Percentiles rank a stretch among this genome's conserved stretches.
Conservation (phyloP, 2,888 invertebrate species). For the Acanthopleura granulata region DNA sequence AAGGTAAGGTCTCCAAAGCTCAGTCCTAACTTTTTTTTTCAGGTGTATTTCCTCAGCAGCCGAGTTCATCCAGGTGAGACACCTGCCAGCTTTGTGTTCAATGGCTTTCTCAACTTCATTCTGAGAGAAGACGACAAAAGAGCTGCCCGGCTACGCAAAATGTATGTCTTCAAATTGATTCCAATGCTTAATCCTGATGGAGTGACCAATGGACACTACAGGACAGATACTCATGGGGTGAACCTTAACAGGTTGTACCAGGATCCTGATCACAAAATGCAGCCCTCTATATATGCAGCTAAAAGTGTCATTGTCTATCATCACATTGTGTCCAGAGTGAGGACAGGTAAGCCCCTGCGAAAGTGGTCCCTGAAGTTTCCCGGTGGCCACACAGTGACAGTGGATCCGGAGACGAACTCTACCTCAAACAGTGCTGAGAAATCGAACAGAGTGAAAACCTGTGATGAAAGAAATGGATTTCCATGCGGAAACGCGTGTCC, state of each 20-base stretch:
- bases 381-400: neutral
- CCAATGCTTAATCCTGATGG: slow-evolving; percentile 95
- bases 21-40: slow-evolving; percentile 6
- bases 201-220: slow-evolving; percentile 82
- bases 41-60: slow-evolving; percentile 88
- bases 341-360: neutral
- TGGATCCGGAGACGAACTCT: neutral
- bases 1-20: no score
- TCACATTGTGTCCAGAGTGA: slow-evolving; percentile 64
- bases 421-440: neutral
- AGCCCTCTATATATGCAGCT: slow-evolving; percentile 89
- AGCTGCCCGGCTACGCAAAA: slow-evolving; percentile 79
- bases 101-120: slow-evolving; percentile 86
- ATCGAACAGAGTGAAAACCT: neutral
- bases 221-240: slow-evolving; percentile 86
- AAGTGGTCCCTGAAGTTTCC: neutral
- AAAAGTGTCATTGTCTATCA: slow-evolving; percentile 76
- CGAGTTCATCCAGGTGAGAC: slow-evolving; percentile 94
- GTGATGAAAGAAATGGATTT: neutral
- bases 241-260: slow-evolving; percentile 90
- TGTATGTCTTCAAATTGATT: slow-evolving; percentile 86
- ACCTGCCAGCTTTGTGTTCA: slow-evolving; percentile 90
- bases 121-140: slow-evolving; percentile 80
- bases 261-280: slow-evolving; percentile 80
- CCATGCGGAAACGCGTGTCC: neutral